These are phyloP conservation scores for Marasmarcha lunaedactyla DNA, from an alignment of 2,888 invertebrate genomes.

Conservation along the genomic window DNA sequence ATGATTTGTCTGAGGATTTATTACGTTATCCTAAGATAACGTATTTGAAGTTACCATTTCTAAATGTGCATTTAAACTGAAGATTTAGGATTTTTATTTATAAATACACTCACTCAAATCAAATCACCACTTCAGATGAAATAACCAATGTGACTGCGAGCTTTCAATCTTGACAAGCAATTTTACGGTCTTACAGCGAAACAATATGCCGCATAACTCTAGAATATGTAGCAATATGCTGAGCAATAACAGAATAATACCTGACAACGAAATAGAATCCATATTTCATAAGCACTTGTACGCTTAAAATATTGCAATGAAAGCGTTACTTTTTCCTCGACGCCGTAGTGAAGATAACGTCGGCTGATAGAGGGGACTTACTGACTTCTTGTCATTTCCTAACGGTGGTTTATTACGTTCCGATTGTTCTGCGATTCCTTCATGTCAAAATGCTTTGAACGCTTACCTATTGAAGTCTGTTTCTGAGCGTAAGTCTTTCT, in stretches of 20 bases:
- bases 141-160: no score
- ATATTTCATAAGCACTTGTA: conserved; percentile 65
- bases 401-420: conserved; percentile 36
- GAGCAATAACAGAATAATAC: conserved; percentile 64
- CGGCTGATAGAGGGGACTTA: conserved; percentile 37
- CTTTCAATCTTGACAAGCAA: conserved; percentile 1
- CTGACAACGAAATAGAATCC: conserved; percentile 63
- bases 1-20: no score
- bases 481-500: no score
- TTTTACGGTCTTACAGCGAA: not conserved
- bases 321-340: conserved; percentile 53
- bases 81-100: no score
- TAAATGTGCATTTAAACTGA: no score
- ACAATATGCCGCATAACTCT: conserved; percentile 30
- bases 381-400: conserved; percentile 35
- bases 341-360: conserved; percentile 56
- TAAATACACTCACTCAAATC: no score
- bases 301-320: conserved; percentile 53
- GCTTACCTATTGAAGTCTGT: no score
- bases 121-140: no score
- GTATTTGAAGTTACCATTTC: no score
- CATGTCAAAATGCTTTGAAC: no score
- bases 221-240: conserved; percentile 54
- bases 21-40: no score
- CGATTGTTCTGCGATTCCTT: no score